These are phyloP conservation scores for Eutrigla gurnardus DNA, from an alignment of 2,797 vertebrate genomes.

Conservation along the genomic window DNA sequence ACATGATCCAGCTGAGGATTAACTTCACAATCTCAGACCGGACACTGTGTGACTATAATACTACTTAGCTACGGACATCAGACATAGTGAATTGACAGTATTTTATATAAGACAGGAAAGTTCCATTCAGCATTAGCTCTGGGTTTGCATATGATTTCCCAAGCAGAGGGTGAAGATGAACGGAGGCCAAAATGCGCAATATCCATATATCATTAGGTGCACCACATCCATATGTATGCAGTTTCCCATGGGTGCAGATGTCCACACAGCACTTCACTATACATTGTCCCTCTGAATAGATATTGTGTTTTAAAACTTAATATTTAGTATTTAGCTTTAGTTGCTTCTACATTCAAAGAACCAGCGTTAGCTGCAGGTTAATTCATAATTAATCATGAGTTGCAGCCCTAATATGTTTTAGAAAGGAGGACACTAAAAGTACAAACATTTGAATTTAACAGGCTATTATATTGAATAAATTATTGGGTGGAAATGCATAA, in stretches of 20 bases:
- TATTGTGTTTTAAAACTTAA: not conserved
- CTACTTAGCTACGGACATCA: conserved; percentile 44
- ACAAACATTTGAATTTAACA: conserved; percentile 13
- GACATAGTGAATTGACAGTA: conserved; percentile 14
- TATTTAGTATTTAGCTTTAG: not conserved
- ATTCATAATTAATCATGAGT: not conserved
- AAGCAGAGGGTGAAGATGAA: conserved; percentile 37
- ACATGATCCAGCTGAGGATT: conserved; percentile 56
- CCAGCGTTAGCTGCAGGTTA: not conserved
- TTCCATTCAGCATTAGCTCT: conserved; percentile 2
- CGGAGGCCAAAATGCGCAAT: conserved; percentile 16
- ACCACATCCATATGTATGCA: conserved; percentile 33
- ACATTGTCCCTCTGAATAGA: not conserved
- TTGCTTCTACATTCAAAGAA: not conserved
- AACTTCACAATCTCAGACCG: conserved; percentile 47
- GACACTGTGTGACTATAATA: conserved; percentile 23
- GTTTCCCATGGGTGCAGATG: conserved; percentile 18
- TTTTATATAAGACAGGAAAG: conserved; percentile 13
- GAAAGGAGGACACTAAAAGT: conserved; percentile 5
- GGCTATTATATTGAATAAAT: conserved; percentile 14
- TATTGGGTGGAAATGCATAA: conserved; percentile 22
- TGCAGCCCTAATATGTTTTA: not conserved
- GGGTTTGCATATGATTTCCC: conserved; percentile 34
- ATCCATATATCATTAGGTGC: conserved; percentile 39
- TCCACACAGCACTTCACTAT: conserved; percentile 7